Evolutionary conservation across 2,797 vertebrate species (phyloP).

Genomic region (Morus bassanus): DNA sequence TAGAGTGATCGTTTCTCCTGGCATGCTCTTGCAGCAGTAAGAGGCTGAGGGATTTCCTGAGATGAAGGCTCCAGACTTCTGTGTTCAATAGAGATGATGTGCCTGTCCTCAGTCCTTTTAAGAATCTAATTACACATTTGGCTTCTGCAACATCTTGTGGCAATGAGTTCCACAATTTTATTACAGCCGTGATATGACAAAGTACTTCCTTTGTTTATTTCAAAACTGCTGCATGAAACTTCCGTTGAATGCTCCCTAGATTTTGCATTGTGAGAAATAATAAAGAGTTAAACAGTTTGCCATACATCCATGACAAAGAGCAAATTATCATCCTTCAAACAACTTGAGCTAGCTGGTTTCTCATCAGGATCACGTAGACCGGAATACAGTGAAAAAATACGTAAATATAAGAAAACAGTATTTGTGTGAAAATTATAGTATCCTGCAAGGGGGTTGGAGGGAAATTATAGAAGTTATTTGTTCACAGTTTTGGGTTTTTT

Average conservation of each 20-base stretch:
- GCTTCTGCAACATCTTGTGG: constrained; percentile 8
- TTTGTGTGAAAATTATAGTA: neutral
- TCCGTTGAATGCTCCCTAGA: neutral
- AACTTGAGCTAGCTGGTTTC: neutral
- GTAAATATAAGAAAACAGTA: neutral
- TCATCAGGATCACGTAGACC: neutral
- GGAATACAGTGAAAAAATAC: neutral
- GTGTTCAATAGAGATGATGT: neutral
- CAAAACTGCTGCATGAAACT: neutral
- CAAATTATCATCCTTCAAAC: neutral
- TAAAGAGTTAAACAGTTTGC: neutral
- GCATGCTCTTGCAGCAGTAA: neutral
- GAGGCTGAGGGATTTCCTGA: neutral
- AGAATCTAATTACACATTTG: constrained; percentile 23
- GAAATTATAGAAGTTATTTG: neutral
- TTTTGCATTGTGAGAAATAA: neutral
- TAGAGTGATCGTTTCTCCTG: neutral
- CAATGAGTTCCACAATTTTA: constrained; percentile 22
- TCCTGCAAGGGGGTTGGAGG: neutral
- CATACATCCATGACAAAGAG: neutral
- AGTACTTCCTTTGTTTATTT: constrained; percentile 18
- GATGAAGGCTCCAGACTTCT: neutral
- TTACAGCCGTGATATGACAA: neutral
- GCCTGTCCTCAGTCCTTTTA: neutral
- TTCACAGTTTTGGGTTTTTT: neutral